phyloP scores from a whole-genome alignment of 2,888 invertebrate species.

The Brassicogethes aeneus region DNA sequence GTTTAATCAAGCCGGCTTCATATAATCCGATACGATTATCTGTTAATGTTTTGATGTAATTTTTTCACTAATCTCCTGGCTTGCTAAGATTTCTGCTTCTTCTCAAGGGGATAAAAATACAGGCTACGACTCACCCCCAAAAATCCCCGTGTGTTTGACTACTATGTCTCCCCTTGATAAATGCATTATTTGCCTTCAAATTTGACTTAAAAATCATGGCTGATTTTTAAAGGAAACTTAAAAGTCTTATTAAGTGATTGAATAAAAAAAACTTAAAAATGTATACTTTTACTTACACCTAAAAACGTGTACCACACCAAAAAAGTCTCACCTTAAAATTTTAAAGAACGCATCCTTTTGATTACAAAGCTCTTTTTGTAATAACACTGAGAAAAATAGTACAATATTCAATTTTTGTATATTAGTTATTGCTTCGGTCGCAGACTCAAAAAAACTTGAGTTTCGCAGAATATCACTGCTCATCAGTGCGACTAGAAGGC shows the following conservation, averaged over 20 bases:
- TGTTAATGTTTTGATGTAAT: conserved; percentile 30
- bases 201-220: no score
- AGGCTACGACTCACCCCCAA: no score
- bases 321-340: no score
- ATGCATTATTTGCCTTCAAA: background rate
- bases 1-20: conserved; percentile 2
- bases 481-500: background rate
- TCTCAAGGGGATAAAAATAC: conserved; percentile 7
- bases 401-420: no score
- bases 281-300: no score
- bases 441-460: background rate
- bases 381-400: no score
- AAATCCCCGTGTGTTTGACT: conserved; percentile 13
- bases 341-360: no score
- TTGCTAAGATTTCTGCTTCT: conserved; percentile 9
- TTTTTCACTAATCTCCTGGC: conserved; percentile 23
- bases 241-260: no score
- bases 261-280: no score
- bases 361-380: no score
- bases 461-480: conserved; percentile 1
- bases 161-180: background rate
- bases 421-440: background rate
- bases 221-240: no score
- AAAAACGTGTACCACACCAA: no score
- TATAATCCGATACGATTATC: conserved; percentile 25